Percentiles rank a stretch among this genome's conserved stretches.
Conservation (phyloP, 2,888 invertebrate species). For the Drosophila atripex region DNA sequence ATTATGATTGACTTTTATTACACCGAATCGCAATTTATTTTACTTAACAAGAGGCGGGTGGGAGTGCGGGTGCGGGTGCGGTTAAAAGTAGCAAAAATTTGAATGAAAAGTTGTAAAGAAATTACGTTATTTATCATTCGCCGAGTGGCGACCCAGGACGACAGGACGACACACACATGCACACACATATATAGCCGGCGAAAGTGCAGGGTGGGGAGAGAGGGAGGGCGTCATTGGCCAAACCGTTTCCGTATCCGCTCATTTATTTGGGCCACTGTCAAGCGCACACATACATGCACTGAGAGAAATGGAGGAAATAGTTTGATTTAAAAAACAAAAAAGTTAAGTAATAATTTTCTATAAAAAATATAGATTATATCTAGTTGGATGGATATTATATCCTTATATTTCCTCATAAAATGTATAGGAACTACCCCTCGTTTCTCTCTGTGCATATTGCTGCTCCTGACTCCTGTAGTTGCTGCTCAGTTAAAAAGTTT, state of each 20-base stretch:
- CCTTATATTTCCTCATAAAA: not conserved
- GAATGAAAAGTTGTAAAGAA: conserved; percentile 77
- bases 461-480: conserved; percentile 54
- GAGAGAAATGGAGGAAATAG: conserved; percentile 13
- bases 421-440: not conserved
- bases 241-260: conserved; percentile 76
- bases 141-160: conserved; percentile 54
- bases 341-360: not conserved
- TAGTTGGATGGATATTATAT: not conserved
- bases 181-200: conserved; percentile 9
- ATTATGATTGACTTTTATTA: conserved; percentile 81
- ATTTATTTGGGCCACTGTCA: conserved; percentile 75
- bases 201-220: not conserved
- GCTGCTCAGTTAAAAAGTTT: conserved; percentile 70
- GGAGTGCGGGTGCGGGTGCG: conserved; percentile 37
- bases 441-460: conserved; percentile 1
- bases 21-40: conserved; percentile 79
- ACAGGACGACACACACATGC: conserved; percentile 17
- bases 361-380: too few relatives aligned
- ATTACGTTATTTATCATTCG: conserved; percentile 77
- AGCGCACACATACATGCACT: conserved; percentile 44
- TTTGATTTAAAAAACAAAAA: not conserved
- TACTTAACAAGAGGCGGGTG: conserved; percentile 69
- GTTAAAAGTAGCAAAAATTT: conserved; percentile 64
- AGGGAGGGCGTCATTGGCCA: conserved; percentile 50